phyloP scores from a whole-genome alignment of 2,888 invertebrate species.

The Brachyptera risi region DNA sequence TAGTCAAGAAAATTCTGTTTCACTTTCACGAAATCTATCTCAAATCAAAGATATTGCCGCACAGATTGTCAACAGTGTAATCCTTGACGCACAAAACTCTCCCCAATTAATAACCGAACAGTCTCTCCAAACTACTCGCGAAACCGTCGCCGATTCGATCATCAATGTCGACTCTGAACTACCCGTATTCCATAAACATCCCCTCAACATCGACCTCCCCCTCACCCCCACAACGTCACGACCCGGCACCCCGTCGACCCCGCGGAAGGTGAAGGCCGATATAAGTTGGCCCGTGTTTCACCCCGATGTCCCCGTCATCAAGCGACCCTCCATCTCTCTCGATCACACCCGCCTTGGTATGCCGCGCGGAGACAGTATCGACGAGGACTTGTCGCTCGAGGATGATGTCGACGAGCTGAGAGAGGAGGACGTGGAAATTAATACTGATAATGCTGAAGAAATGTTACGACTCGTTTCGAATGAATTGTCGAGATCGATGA shows the following conservation, averaged over 20 bases:
- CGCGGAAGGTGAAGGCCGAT: constrained; percentile 25
- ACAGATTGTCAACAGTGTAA: too few species aligned
- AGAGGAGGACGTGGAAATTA: background rate
- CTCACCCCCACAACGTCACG: background rate
- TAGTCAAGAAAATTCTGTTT: too few species aligned
- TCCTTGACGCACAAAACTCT: background rate
- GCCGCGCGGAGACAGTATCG: constrained; percentile 6
- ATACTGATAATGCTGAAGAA: too few species aligned
- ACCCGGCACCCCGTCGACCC: constrained; percentile 12
- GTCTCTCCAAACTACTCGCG: background rate
- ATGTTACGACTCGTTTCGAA: too few species aligned
- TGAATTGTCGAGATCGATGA: too few species aligned
- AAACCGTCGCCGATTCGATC: background rate
- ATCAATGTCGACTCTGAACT: background rate
- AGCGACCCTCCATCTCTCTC: constrained; percentile 21
- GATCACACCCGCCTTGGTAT: background rate
- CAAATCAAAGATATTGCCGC: too few species aligned
- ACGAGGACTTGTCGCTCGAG: constrained; percentile 5
- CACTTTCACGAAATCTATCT: too few species aligned
- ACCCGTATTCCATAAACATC: background rate
- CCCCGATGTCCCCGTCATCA: constrained; percentile 27
- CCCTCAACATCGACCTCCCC: background rate
- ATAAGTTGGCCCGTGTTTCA: constrained; percentile 31
- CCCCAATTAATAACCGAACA: background rate
- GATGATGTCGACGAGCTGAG: background rate